A percentile compares a stretch with the other conserved stretches of the same genome.
phyloP scores from a whole-genome alignment of 2,888 invertebrate species.

The Hemithea aestivaria region DNA sequence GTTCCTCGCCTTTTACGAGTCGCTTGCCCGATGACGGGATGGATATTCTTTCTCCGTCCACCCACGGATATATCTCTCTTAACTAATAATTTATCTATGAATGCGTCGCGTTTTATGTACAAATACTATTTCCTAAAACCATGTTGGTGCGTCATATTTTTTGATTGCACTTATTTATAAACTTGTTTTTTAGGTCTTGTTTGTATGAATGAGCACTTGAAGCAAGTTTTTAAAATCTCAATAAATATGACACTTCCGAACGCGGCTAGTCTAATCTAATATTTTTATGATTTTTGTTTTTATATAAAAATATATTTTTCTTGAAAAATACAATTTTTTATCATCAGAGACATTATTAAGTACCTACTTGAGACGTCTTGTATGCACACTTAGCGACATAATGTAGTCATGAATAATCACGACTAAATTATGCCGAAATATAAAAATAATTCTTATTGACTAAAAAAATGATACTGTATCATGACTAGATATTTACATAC shows the following conservation, averaged over 20 bases:
- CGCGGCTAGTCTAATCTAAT: no score
- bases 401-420: no score
- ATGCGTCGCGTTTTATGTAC: neutral
- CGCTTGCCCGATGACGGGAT: conserved; percentile 20
- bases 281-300: conserved; percentile 8
- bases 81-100: neutral
- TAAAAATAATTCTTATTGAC: conserved; percentile 15
- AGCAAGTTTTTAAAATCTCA: neutral
- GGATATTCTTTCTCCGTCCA: conserved; percentile 24
- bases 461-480: conserved; percentile 16
- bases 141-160: no score
- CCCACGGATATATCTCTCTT: conserved; percentile 18
- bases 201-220: no score
- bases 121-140: no score
- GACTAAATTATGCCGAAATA: neutral
- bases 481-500: conserved; percentile 10
- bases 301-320: conserved; percentile 12
- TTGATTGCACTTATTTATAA: no score
- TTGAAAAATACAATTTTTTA: conserved; percentile 10
- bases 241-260: neutral
- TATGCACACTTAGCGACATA: no score
- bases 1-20: conserved; percentile 23
- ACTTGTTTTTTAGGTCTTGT: no score
- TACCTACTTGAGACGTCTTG: no score
- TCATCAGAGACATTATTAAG: no score